Conservation (phyloP, 1,140 invertebrate genomes). For the Brevipalpus yothersi region DNA sequence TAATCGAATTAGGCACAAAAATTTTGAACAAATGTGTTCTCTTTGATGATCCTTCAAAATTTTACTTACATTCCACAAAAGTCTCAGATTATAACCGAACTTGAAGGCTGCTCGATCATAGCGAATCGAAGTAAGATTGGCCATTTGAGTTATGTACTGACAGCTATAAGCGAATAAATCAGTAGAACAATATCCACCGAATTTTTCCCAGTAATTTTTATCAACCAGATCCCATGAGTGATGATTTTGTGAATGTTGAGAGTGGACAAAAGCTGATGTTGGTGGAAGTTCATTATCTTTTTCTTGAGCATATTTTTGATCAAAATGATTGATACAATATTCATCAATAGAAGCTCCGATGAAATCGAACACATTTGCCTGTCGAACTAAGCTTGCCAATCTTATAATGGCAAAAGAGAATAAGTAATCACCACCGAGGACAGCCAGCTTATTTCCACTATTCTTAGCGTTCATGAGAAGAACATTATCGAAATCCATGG, state of each 20-base stretch:
- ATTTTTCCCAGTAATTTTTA: not conserved
- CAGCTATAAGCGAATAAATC: not conserved
- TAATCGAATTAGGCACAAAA: not conserved
- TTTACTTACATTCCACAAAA: conserved; percentile 5
- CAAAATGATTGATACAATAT: conserved; percentile 1
- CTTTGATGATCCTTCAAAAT: not conserved
- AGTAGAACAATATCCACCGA: not conserved
- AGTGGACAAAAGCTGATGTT: not conserved
- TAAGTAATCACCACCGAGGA: conserved; percentile 4
- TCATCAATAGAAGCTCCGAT: conserved; percentile 1
- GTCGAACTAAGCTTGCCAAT: not conserved
- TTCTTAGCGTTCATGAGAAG: not conserved
- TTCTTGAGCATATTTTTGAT: not conserved
- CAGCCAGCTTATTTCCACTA: not conserved
- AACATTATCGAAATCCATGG: not conserved
- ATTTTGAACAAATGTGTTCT: not conserved
- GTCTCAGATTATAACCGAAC: not conserved
- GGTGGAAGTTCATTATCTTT: not conserved
- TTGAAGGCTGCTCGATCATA: not conserved
- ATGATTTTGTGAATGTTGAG: not conserved
- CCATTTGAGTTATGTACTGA: not conserved
- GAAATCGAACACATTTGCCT: not conserved
- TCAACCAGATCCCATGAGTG: not conserved
- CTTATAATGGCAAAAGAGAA: conserved; percentile 1
- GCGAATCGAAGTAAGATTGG: not conserved